A percentile compares a stretch with the other conserved stretches of the same genome.
These are phyloP conservation scores for Felis chaus DNA, from an alignment of 2,113 vertebrate genomes.

Conservation along the genomic window DNA sequence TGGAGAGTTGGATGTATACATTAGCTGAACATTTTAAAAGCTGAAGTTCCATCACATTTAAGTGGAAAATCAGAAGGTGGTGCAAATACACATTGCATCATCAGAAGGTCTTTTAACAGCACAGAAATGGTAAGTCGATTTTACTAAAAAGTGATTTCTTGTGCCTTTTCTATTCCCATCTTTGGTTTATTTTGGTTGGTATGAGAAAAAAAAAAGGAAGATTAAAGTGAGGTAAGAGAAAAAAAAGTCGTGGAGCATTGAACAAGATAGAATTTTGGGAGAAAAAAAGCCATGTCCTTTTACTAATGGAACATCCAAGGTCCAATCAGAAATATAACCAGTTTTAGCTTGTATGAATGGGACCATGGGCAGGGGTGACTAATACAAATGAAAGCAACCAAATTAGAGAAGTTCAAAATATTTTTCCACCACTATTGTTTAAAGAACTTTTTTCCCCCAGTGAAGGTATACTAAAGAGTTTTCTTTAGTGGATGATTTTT, in stretches of 20 bases:
- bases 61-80: not conserved
- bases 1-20: not conserved
- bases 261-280: not conserved
- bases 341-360: not conserved
- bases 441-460: not conserved
- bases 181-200: slow-evolving; percentile 12
- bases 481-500: slow-evolving; percentile 11
- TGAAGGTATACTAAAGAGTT: not conserved
- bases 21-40: not conserved
- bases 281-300: not conserved
- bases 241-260: not conserved
- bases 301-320: not conserved
- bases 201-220: not conserved
- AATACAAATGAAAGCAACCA: slow-evolving; percentile 6
- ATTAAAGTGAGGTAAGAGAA: not conserved
- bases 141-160: slow-evolving; percentile 2
- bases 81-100: not conserved
- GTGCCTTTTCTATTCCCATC: not conserved
- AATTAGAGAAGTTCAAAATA: not conserved
- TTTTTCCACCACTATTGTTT: slow-evolving; percentile 2
- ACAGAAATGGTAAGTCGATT: slow-evolving; percentile 3
- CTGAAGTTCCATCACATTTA: not conserved
- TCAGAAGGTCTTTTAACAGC: not conserved
- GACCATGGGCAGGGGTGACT: fast-evolving
- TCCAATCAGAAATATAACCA: not conserved